Evolutionary conservation across 1,140 invertebrate genomes (phyloP), one percentile per base, ranked within the genome.

Genomic region (Drosophila teissieri): DNA sequence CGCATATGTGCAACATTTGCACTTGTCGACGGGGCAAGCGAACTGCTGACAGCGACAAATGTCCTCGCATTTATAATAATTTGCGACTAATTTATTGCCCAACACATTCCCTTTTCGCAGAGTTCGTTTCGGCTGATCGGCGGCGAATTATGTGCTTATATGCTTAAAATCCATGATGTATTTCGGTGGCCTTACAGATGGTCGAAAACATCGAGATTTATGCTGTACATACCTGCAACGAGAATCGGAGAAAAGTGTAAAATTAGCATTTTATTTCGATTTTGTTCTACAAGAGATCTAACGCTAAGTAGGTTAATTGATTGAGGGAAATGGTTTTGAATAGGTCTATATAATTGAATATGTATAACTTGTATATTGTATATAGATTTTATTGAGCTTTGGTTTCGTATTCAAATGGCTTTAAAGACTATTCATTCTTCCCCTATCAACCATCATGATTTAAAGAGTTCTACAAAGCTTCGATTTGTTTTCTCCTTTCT

Each of bases 51-150:
- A 77, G 80, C 84, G 80, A 88, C 78, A 73, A 89, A 88, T 88
- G 83, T 80, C 72, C 67, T 40, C 62, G 78, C 84, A 84, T 88
- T 88, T 89, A 88, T 88, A 88, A 89, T 88, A 88, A 88, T 88
- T 88, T 88, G 73, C 80, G 80, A 75, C 86, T 84, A 88, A 88
- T 88, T 88, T 88, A 88, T 88, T 77, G 84, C 77, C 40, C 53
- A 64, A 73, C 68, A 89, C 67, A 49, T 72, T 72, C 78, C 56
- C 72, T 65, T 31, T 31, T 68, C 73, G 39, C 6, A 10, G 72
- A 75, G 40, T 67, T 70, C 44, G 61, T 67, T 40, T 39, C 27
- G 68, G 64, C 67, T 57, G 64, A 70, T 70, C 67, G 65, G 77
- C 19, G 48, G 61, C 56, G 64, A 65, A 68, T 68, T 68, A 65